These are phyloP conservation scores for Carposina sasakii DNA, from an alignment of 1,140 invertebrate genomes.

Conservation along the genomic window DNA sequence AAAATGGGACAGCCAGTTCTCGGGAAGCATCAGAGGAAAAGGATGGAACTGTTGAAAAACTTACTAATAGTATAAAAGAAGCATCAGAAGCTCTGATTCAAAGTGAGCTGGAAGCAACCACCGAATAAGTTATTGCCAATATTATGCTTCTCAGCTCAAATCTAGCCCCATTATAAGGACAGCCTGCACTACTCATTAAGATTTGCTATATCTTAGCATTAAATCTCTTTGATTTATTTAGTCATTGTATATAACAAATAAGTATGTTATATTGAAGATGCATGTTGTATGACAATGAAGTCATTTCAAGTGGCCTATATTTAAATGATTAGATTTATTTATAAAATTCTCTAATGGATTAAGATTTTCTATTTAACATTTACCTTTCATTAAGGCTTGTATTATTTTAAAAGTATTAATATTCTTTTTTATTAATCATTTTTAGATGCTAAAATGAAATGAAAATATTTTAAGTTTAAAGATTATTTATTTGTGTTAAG, in stretches of 20 bases:
- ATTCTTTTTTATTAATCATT: conserved; percentile 28
- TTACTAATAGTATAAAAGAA: conserved; percentile 40
- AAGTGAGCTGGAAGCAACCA: conserved; percentile 54
- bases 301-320: conserved; percentile 58
- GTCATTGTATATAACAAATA: conserved; percentile 66
- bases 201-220: conserved; percentile 60
- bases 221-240: conserved; percentile 54
- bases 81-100: conserved; percentile 59
- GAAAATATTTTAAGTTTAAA: conserved; percentile 10
- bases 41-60: conserved; percentile 29
- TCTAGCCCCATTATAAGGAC: conserved; percentile 57
- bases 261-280: conserved; percentile 50
- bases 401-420: conserved; percentile 53
- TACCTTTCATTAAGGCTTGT: conserved; percentile 41
- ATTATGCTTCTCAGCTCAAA: conserved; percentile 63
- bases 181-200: conserved; percentile 57
- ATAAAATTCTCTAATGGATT: conserved; percentile 46
- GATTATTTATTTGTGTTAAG: conserved; percentile 15
- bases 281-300: conserved; percentile 43
- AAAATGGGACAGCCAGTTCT: conserved; percentile 55
- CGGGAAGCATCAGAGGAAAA: conserved; percentile 57
- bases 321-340: conserved; percentile 44
- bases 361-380: conserved; percentile 58
- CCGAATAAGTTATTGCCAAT: conserved; percentile 47
- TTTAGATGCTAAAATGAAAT: not conserved